Base-by-base conservation (phyloP, 2,888 invertebrate species). In the Nephrotoma appendiculata region DNA sequence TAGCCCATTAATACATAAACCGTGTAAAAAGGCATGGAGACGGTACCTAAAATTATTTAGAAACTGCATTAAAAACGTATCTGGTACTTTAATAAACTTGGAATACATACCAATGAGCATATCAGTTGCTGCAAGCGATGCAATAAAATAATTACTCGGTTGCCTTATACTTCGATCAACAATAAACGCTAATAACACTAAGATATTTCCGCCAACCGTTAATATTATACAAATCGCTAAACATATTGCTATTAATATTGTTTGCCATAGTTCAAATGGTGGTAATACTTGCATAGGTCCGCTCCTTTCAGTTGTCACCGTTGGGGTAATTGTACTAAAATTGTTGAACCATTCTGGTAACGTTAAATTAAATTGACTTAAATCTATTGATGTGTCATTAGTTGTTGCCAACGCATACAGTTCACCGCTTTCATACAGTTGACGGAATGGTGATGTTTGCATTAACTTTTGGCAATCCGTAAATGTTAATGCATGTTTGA, bases 101-200 rank as follows among this genome's bases (percentile, higher is more conserved):
- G n/a, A 43, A 15, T 83, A 31, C 31, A 31, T 86, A 92, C 97
- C 99, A 91, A 99, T 99, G 88, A 99, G 94, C 93, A 99, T 95
- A 92, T 99, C 99, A 7, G 98, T 98, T 87, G 98, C 97, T 85
- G 99, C 99, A 88, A 99, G 93, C 0, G 99, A 99, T 7, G 99
- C 99, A 88, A 99, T 99, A 93, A 99, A 99, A 93, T 99, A 99
- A 93, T 99, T 99, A 92, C 98, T 98, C 43, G 99, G 99, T 91
- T 99, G 99, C 87, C 99, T 93, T 89, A 97, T 97, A 88, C 96
- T 96, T 87, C 98, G 93, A 92, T 98, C 99, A 83, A 99, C 97
- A 88, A 98, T 95, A 92, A 99, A 99, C 85, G 98, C 98, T 89
- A 98, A 92, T 87, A 99, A 94, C 87, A 99, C 99, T 88, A 99